Conservation (phyloP, 2,113 vertebrate genomes). For the Rhinichthys klamathensis region DNA sequence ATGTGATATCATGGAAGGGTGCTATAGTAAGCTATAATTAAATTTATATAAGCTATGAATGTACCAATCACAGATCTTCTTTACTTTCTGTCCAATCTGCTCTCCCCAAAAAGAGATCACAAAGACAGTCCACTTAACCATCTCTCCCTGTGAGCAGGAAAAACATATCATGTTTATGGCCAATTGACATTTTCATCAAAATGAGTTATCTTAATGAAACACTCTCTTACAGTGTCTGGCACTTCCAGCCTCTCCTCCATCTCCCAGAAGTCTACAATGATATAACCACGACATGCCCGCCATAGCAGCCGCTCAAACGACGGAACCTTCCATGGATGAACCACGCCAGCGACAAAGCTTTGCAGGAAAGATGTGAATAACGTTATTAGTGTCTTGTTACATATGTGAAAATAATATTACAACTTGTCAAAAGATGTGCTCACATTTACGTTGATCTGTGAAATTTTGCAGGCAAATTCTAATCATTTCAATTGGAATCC, state of each 20-base stretch:
- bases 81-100: conserved; percentile 93
- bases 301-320: conserved; percentile 91
- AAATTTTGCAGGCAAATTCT: neutral
- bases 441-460: neutral
- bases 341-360: conserved; percentile 87
- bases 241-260: conserved; percentile 83
- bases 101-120: conserved; percentile 96
- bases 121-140: conserved; percentile 87
- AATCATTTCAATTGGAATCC: neutral
- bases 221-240: conserved; percentile 78
- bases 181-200: neutral
- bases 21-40: neutral
- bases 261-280: conserved; percentile 89
- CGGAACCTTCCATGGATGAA: conserved; percentile 86
- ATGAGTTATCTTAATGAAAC: neutral
- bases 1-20: neutral
- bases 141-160: conserved; percentile 80
- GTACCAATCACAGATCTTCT: conserved; percentile 92
- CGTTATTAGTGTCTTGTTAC: neutral
- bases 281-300: conserved; percentile 90
- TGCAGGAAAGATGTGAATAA: neutral
- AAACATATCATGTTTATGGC: neutral
- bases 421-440: neutral
- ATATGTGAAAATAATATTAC: neutral
- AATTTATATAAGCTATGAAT: conserved; percentile 43